Evolutionary conservation across 1,140 invertebrate species (phyloP).

Genomic region (Drosophila pseudoobscura): DNA sequence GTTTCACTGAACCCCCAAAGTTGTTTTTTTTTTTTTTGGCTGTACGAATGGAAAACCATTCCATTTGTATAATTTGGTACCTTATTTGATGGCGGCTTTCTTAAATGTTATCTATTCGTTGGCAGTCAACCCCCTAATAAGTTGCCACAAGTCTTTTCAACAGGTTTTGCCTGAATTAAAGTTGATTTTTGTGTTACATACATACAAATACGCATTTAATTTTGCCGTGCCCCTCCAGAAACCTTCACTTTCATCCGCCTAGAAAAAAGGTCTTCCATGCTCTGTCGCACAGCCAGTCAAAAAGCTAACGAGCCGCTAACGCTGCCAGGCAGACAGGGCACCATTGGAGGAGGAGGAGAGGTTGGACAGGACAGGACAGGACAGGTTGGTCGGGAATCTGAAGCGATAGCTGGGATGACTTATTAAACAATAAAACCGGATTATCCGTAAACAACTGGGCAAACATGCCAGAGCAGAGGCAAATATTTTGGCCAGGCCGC

Average conservation of each 20-base stretch:
- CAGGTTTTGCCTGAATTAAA: conserved; percentile 5
- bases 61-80: too few species aligned
- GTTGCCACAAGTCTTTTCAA: not conserved
- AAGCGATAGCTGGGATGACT: conserved; percentile 60
- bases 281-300: conserved; percentile 46
- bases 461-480: conserved; percentile 59
- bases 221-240: conserved; percentile 9
- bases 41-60: too few species aligned
- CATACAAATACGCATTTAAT: conserved; percentile 37
- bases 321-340: not conserved
- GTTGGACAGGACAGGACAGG: conserved; percentile 7
- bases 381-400: not conserved
- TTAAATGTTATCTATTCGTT: too few species aligned
- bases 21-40: too few species aligned
- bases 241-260: conserved; percentile 7
- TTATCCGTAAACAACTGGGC: conserved; percentile 80
- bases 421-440: conserved; percentile 82
- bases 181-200: conserved; percentile 6
- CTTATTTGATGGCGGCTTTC: too few species aligned
- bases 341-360: conserved; percentile 4
- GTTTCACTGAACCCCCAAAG: too few species aligned
- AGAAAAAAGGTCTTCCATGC: conserved; percentile 13
- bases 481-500: conserved; percentile 65
- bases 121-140: not conserved
- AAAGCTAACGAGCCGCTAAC: conserved; percentile 55